phyloP scores from a whole-genome alignment of 2,113 vertebrate species.

The Theropithecus gelada region DNA sequence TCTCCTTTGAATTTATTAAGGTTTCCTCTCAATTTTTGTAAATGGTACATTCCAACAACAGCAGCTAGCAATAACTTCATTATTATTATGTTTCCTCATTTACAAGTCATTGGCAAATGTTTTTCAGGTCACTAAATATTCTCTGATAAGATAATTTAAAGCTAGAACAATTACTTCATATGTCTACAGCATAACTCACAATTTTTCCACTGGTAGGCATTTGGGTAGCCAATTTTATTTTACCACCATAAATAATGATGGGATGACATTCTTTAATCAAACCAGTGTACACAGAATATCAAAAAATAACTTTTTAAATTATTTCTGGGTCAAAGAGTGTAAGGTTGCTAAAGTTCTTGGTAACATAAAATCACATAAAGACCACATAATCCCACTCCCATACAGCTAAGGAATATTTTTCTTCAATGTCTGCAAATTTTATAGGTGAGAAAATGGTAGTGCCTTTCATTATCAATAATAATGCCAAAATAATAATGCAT shows the following conservation, averaged over 20 bases:
- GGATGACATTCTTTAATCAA: background rate
- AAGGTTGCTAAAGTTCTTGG: background rate
- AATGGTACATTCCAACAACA: background rate
- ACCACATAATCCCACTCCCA: background rate
- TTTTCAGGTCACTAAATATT: background rate
- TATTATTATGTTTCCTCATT: background rate
- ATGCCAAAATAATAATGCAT: background rate
- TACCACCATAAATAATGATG: conserved; percentile 1
- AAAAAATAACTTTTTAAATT: background rate
- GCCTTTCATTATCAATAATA: background rate
- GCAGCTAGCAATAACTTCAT: background rate
- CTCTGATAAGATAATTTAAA: background rate
- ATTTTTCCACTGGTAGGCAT: background rate
- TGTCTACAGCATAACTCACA: background rate
- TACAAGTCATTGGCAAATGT: background rate
- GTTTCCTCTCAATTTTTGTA: background rate
- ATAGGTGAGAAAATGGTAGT: background rate
- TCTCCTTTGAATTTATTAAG: background rate
- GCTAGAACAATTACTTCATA: background rate
- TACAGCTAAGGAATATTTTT: background rate
- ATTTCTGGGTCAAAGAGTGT: background rate
- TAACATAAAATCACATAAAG: background rate
- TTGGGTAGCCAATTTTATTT: background rate
- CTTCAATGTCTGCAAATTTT: background rate
- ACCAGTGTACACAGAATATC: background rate